Base-by-base conservation (phyloP, 2,888 invertebrate species). In the Slavum lentiscoides region DNA sequence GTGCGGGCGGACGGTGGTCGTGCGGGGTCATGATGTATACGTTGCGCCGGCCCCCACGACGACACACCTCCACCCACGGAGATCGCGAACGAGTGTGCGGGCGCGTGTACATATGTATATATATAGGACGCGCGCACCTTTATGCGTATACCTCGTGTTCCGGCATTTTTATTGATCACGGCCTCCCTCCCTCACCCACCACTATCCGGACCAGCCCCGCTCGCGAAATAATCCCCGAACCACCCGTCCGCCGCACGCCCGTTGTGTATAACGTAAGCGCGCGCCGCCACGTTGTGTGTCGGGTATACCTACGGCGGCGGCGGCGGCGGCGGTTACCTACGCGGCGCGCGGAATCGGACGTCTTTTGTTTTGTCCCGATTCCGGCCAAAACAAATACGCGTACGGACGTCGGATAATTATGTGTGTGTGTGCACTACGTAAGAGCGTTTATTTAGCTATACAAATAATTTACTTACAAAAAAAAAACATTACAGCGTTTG, bases 141-240 rank as follows among this genome's bases (percentile, higher is more conserved):
- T 80, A 72, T 67, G 8, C 8, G 69, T 66, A 70, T 70, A 62
- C 76, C 80, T 72, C 37, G 80, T 80, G 72, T 80, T 80, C 80
- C 80, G 80, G 80, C 80, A 80, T 80, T 80, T 80, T 80, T 80
- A 80, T 80, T 80, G 80, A 80, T 80, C 80, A 80, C 64, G 80
- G 64, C 80, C 72, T 55, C 55, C 80, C 30, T 30, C 30, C 30
- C 30, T 1, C 30, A 2, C 30, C 30, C n/a, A n/a, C 30, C 30
- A 30, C 30, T 30, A 30, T 30, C 30, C 80, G 61, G 77, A 23
- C 70, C 77, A 62, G 61, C 61, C 76, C 53, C 61, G 21, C 39
- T n/a, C 72, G 43, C 66, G 64, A 70, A 30, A 80, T 58, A n/a
- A 30, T 23, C 23, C 59, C 1, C 75, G 17, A 7, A 39, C 43